Evolutionary conservation across 2,888 invertebrate species (phyloP).

Genomic region (Nebria salina): DNA sequence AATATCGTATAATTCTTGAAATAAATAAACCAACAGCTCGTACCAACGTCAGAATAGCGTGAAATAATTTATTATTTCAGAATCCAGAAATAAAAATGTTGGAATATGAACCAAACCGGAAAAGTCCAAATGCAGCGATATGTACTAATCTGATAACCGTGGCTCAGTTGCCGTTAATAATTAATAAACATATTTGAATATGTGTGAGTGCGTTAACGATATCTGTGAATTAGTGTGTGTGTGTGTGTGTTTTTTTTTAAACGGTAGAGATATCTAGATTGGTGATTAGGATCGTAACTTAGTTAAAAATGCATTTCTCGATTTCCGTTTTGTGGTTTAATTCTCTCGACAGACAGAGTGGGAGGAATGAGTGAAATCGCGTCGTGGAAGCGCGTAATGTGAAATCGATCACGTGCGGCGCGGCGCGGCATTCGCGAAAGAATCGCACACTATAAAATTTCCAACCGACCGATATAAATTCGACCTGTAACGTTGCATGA

Average conservation of each 20-base stretch:
- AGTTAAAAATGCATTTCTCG: conserved; percentile 43
- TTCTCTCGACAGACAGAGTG: not conserved
- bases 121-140: too few species aligned
- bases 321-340: conserved; percentile 27
- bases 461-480: conserved; percentile 36
- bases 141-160: too few species aligned
- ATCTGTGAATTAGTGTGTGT: not conserved
- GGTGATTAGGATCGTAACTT: conserved; percentile 27
- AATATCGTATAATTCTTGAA: too few species aligned
- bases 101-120: too few species aligned
- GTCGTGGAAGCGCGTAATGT: conserved; percentile 31
- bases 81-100: too few species aligned
- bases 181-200: too few species aligned
- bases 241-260: not conserved
- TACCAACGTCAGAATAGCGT: too few species aligned
- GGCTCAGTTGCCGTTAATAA: too few species aligned
- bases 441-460: conserved; percentile 43
- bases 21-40: too few species aligned
- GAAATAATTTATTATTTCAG: too few species aligned
- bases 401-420: conserved; percentile 36
- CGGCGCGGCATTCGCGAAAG: conserved; percentile 29
- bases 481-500: conserved; percentile 45
- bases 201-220: too few species aligned
- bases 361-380: not conserved
- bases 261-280: not conserved